phyloP scores from a whole-genome alignment of 1,140 invertebrate genomes.

The Pollicipes pollicipes region DNA sequence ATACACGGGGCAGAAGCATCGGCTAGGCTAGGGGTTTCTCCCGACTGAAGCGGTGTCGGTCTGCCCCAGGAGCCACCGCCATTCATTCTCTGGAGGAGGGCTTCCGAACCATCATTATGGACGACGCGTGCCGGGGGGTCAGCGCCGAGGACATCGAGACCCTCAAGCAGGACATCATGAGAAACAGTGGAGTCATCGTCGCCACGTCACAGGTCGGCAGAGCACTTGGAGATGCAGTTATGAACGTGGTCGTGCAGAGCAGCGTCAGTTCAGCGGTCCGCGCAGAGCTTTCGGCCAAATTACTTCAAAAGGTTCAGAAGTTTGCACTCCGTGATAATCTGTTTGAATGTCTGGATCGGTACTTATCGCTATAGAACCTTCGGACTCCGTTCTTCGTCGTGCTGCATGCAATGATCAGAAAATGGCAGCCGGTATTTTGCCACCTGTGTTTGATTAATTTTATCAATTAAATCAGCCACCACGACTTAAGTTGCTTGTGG shows the following conservation, averaged over 20 bases:
- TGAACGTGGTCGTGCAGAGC: neutral
- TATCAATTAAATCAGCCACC: too few relatives aligned
- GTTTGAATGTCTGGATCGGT: neutral
- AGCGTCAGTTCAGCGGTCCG: slow-evolving; percentile 5
- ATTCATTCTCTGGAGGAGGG: slow-evolving; percentile 68
- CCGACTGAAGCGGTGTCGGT: neutral
- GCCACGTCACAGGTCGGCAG: slow-evolving; percentile 39
- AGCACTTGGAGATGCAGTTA: neutral
- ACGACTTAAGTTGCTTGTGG: too few relatives aligned
- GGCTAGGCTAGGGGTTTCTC: neutral
- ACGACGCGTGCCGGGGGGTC: slow-evolving; percentile 79
- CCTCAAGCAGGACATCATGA: slow-evolving; percentile 53
- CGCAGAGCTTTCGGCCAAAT: neutral
- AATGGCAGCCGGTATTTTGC: too few relatives aligned
- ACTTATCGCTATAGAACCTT: too few relatives aligned
- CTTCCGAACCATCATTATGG: slow-evolving; percentile 71
- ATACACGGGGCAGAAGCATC: neutral
- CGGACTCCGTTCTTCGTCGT: too few relatives aligned
- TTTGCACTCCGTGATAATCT: neutral
- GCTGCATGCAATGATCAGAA: too few relatives aligned
- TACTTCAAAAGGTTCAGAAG: neutral
- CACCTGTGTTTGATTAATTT: too few relatives aligned
- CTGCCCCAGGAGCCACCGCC: slow-evolving; percentile 55
- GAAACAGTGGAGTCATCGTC: slow-evolving; percentile 57
- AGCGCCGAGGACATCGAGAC: slow-evolving; percentile 61